These are phyloP conservation scores for Flexamia atlantica DNA, from an alignment of 2,888 invertebrate species.

Conservation along the genomic window DNA sequence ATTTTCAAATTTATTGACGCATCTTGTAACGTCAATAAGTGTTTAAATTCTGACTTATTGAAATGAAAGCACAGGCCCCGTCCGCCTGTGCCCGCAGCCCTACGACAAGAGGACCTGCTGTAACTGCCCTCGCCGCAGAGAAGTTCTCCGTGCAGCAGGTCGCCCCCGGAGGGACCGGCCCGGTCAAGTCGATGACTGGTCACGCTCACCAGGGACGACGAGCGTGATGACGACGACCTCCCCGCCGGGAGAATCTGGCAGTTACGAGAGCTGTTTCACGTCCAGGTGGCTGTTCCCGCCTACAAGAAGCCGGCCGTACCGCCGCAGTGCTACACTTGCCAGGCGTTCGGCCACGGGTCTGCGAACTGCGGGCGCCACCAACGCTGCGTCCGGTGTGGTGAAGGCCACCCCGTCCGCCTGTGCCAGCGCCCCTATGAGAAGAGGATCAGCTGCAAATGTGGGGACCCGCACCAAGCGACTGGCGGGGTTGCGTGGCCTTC, in stretches of 20 bases:
- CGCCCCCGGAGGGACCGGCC: too few species aligned
- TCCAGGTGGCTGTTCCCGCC: neutral
- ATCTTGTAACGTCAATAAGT: too few species aligned
- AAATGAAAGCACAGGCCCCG: too few species aligned
- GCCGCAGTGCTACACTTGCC: conserved; percentile 9
- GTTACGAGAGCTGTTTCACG: neutral
- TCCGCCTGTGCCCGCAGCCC: too few species aligned
- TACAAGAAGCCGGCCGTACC: neutral
- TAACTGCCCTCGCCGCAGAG: too few species aligned
- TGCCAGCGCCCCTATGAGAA: neutral
- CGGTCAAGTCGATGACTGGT: neutral
- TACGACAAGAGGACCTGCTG: too few species aligned
- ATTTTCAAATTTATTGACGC: too few species aligned
- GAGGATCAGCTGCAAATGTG: neutral
- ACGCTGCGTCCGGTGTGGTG: conserved; percentile 1
- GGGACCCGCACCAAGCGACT: neutral
- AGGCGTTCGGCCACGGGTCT: conserved; percentile 9
- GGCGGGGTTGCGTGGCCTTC: neutral
- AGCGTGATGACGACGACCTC: neutral
- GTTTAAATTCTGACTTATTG: too few species aligned
- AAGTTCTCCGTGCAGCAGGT: too few species aligned
- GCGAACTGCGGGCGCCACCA: neutral
- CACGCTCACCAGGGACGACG: neutral
- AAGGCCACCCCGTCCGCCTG: neutral
- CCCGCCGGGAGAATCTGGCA: neutral